phyloP scores from a whole-genome alignment of 2,888 invertebrate species.

The Mylabris sibirica region DNA sequence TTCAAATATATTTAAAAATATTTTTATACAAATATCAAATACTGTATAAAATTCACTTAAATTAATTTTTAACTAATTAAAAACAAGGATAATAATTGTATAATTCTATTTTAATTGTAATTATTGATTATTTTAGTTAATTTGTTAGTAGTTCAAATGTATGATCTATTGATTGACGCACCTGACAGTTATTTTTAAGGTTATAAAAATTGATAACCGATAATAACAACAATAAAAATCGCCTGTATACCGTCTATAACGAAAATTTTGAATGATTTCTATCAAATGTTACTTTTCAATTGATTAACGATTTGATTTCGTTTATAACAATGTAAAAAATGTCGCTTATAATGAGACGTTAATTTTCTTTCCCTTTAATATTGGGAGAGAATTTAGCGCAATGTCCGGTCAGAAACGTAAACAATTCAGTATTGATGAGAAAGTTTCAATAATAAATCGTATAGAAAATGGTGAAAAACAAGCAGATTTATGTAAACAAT shows the following conservation, averaged over 20 bases:
- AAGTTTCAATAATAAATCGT: conserved; percentile 5
- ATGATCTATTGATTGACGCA: neutral
- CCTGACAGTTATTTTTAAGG: neutral
- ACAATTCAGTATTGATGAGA: conserved; percentile 3
- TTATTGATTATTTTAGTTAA: neutral
- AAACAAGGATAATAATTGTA: neutral
- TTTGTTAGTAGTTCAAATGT: neutral
- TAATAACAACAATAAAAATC: neutral
- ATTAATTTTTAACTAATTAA: neutral
- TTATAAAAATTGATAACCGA: neutral
- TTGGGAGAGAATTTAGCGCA: too few species aligned
- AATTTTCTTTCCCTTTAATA: too few species aligned
- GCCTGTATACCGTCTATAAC: neutral
- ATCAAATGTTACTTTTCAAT: neutral
- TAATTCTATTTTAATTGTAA: neutral
- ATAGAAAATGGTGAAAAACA: conserved; percentile 4
- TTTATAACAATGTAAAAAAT: neutral
- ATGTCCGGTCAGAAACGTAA: conserved; percentile 3
- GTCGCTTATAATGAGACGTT: neutral
- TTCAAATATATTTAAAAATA: neutral
- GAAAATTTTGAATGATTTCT: neutral
- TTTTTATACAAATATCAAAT: neutral
- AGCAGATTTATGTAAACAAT: neutral
- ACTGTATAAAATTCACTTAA: neutral
- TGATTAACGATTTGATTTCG: neutral